Conservation (phyloP, 1,140 invertebrate genomes). For the Habropoda laboriosa region DNA sequence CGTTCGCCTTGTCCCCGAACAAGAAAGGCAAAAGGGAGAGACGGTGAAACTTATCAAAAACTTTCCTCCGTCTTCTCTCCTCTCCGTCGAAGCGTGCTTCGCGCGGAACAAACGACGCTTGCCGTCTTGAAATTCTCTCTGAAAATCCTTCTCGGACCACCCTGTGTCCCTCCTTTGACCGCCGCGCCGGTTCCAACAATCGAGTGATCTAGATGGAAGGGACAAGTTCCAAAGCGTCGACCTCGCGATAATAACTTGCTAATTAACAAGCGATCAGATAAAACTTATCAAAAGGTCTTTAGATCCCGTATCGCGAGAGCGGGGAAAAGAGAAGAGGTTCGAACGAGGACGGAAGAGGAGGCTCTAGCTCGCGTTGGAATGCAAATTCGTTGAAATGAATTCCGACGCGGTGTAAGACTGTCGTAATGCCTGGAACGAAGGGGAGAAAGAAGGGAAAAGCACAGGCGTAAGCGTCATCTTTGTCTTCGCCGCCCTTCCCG, state of each 20-base stretch:
- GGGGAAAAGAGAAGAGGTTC: not conserved
- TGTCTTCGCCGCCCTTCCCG: not conserved
- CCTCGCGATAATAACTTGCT: conserved; percentile 53
- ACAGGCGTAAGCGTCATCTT: conserved; percentile 2
- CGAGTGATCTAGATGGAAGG: not conserved
- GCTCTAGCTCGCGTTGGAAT: conserved; percentile 51
- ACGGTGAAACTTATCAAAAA: conserved; percentile 51
- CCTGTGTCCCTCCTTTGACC: conserved; percentile 3
- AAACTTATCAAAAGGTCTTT: conserved; percentile 57
- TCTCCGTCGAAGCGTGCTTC: conserved; percentile 13
- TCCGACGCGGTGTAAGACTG: conserved; percentile 70
- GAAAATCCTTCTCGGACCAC: not conserved
- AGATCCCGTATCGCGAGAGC: conserved; percentile 2
- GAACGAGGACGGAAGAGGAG: not conserved
- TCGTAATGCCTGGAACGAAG: conserved; percentile 57
- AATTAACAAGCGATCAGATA: conserved; percentile 65
- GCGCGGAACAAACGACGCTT: conserved; percentile 15
- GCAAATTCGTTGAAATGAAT: conserved; percentile 76
- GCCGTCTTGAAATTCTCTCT: not conserved
- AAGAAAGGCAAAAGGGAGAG: not conserved
- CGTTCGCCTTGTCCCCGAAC: not conserved
- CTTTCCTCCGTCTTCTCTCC: conserved; percentile 34
- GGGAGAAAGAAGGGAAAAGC: conserved; percentile 28
- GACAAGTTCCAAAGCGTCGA: not conserved
- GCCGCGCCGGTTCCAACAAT: not conserved